These are phyloP conservation scores for Gymnogyps californianus DNA, from an alignment of 2,113 vertebrate genomes.

Conservation along the genomic window DNA sequence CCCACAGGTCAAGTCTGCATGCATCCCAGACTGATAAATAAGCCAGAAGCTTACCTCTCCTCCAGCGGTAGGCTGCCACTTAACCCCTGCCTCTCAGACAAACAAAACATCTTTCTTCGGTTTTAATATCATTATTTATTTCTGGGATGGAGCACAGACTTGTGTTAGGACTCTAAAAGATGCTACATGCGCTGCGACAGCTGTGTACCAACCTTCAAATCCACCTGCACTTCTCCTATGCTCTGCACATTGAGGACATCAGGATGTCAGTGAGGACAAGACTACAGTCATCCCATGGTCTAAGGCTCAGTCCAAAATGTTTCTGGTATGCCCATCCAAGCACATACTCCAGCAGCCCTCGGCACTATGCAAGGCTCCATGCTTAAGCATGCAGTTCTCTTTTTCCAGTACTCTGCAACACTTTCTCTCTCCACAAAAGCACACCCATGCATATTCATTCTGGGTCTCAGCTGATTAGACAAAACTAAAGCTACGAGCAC, in stretches of 20 bases:
- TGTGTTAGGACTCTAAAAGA: background rate
- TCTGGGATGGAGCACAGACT: background rate
- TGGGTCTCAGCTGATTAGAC: background rate
- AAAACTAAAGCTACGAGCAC: conserved; percentile 21
- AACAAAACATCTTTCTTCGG: background rate
- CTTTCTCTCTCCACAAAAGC: background rate
- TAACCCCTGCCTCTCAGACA: background rate
- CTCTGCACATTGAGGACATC: background rate
- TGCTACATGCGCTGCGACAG: background rate
- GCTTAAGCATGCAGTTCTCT: background rate
- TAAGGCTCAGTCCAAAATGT: background rate
- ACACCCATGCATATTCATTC: background rate
- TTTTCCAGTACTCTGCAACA: background rate
- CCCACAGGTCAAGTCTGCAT: background rate
- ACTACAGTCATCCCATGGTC: background rate
- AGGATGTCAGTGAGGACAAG: background rate
- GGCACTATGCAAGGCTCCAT: background rate
- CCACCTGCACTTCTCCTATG: background rate
- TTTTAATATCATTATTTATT: background rate
- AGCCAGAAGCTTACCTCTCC: background rate
- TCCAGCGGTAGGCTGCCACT: background rate
- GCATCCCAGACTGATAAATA: background rate
- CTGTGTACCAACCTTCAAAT: background rate
- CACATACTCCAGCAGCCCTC: background rate
- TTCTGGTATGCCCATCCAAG: background rate